Evolutionary conservation across 2,113 vertebrate species (phyloP), one percentile per base, ranked within the genome.

Genomic region (Motacilla alba): DNA sequence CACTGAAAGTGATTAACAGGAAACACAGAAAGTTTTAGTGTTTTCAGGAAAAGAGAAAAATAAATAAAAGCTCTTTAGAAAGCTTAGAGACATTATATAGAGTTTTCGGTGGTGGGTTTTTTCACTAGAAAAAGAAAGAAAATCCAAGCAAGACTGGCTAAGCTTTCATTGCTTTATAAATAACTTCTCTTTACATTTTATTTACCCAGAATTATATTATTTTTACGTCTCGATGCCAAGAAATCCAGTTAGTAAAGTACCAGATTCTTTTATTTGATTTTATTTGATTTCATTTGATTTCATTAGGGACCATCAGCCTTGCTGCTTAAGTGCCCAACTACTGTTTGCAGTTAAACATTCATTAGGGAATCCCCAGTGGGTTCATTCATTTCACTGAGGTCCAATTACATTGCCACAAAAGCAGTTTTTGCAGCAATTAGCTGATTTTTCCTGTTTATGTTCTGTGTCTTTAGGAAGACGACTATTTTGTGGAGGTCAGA

Each of bases 361-460:
- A 99, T 99, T 99, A 99, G 98, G 97, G 96, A 97, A 97, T 99
- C 98, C 99, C 99, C 98, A 96, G 98, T 98, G 99, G 99, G 98
- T 99, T 98, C 97, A 98, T 99, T 99, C 98, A 98, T 98, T 98
- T 99, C 98, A 98, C 98, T 96, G 96, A 98, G 98, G 98, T 98
- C 99, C 99, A 99, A 99, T 99, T 99, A 99, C 98, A 98, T 97
- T 98, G 98, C 98, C 98, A 98, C 98, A 98, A 98, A 98, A 98
- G 97, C 97, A 98, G 98, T 98, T 98, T 98, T 98, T 98, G 97
- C 97, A 97, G 98, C 99, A 99, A 99, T 99, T 99, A 99, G 99
- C 97, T 98, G 98, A 98, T 98, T 99, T 98, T 99, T 99, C 98
- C 99, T 99, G 98, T 99, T 99, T 99, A 99, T 98, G 98, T 99